Conservation (phyloP, 2,888 invertebrate genomes). For the Hetaerina titia region DNA sequence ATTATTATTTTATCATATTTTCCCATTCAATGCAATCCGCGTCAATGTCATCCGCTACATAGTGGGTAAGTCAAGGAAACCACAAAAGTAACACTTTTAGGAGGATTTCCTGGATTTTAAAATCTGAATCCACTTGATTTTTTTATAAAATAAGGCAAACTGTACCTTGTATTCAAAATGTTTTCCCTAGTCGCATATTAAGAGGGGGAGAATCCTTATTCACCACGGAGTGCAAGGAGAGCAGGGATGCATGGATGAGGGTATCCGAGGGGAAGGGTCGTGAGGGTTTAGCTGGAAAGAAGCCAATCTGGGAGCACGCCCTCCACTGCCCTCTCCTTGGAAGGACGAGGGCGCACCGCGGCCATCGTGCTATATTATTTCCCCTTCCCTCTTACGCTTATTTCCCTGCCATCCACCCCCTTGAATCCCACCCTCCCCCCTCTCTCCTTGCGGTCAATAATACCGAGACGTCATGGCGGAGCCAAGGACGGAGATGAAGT, state of each 20-base stretch:
- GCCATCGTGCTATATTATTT: not conserved
- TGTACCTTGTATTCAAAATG: not conserved
- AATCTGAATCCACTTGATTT: too few species aligned
- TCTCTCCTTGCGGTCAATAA: not conserved
- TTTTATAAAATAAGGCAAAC: too few species aligned
- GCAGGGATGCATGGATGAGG: not conserved
- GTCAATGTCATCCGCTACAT: too few species aligned
- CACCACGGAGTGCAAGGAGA: not conserved
- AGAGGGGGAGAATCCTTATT: not conserved
- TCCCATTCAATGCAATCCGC: too few species aligned
- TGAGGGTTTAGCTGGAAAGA: too few species aligned
- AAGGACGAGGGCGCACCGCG: not conserved
- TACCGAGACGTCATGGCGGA: not conserved
- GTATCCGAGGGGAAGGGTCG: not conserved
- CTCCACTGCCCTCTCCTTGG: not conserved
- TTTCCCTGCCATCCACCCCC: not conserved
- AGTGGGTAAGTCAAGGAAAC: too few species aligned
- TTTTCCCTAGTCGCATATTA: not conserved
- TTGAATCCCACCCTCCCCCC: not conserved
- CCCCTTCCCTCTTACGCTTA: not conserved
- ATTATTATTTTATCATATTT: too few species aligned
- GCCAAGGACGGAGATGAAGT: not conserved
- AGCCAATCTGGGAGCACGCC: not conserved
- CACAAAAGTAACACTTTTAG: too few species aligned
- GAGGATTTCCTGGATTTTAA: too few species aligned